phyloP scores from a whole-genome alignment of 92 coral and sea anemone genomes.

The Ricordea florida region DNA sequence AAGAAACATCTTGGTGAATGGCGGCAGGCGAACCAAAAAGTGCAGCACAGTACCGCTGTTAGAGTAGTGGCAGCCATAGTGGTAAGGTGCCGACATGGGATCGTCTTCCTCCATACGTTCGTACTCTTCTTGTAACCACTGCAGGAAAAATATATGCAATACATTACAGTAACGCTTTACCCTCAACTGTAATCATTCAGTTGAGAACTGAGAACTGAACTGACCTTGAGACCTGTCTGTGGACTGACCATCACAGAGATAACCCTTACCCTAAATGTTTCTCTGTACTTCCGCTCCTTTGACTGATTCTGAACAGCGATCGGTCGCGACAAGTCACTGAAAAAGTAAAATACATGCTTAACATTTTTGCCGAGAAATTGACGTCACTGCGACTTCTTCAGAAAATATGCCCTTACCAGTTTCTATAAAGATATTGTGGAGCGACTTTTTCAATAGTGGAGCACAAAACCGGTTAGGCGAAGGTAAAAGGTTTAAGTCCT shows the following conservation, averaged over 20 bases:
- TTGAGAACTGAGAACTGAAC: no score
- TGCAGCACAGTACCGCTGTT: conserved; percentile 99
- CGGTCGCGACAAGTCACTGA: conserved; percentile 89
- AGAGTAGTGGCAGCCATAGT: conserved; percentile 95
- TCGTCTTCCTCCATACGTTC: conserved; percentile 75
- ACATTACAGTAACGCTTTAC: background rate
- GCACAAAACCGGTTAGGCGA: no score
- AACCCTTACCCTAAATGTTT: conserved; percentile 76
- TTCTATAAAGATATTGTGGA: no score
- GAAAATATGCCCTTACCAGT: no score
- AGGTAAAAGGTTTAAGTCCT: no score
- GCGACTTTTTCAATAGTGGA: no score
- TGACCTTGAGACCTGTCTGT: background rate
- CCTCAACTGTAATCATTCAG: no score
- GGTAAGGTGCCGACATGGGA: conserved; percentile 86
- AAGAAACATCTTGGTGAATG: conserved; percentile 92
- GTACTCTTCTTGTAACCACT: conserved; percentile 94
- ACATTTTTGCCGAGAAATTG: no score
- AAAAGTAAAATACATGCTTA: background rate
- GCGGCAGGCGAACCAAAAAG: conserved; percentile 90
- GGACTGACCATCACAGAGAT: background rate
- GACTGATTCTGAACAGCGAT: conserved; percentile 91
- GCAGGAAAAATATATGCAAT: background rate
- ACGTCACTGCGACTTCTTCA: no score
- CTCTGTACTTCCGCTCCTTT: conserved; percentile 79